Conservation (phyloP, 2,888 invertebrate species). For the Acrocyrtus sp. region DNA sequence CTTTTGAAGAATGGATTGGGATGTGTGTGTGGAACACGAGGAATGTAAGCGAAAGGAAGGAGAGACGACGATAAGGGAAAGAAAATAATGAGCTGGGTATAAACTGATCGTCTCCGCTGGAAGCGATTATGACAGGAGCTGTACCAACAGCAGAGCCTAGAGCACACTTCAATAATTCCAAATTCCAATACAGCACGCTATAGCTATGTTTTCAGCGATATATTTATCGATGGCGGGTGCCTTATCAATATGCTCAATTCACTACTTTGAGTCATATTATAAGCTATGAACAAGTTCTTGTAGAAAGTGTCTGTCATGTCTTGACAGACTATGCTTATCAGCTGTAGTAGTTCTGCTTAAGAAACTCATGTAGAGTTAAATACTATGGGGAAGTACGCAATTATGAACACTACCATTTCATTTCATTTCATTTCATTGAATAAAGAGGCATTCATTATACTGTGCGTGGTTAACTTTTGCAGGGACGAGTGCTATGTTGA, state of each 20-base stretch:
- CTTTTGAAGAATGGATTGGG: neutral
- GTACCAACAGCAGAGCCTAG: neutral
- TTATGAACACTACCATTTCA: no score
- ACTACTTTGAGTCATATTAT: no score
- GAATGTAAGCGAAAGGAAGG: neutral
- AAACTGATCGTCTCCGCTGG: neutral
- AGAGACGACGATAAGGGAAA: neutral
- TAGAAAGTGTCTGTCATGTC: no score
- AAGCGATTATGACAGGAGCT: neutral
- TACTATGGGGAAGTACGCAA: no score
- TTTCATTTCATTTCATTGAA: no score
- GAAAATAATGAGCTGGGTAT: neutral
- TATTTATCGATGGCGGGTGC: no score
- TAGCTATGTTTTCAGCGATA: no score
- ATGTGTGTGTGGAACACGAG: neutral
- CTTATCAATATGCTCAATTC: no score
- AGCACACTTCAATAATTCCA: neutral
- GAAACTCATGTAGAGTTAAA: no score
- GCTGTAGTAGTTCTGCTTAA: neutral
- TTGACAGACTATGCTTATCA: neutral
- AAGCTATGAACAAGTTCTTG: no score
- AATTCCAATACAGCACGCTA: neutral
- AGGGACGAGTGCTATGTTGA: neutral
- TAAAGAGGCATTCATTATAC: no score
- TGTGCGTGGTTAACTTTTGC: neutral